A percentile compares a stretch with the other conserved stretches of the same genome.
phyloP scores from a whole-genome alignment of 2,113 vertebrate genomes.

The Cyrtonyx montezumae region DNA sequence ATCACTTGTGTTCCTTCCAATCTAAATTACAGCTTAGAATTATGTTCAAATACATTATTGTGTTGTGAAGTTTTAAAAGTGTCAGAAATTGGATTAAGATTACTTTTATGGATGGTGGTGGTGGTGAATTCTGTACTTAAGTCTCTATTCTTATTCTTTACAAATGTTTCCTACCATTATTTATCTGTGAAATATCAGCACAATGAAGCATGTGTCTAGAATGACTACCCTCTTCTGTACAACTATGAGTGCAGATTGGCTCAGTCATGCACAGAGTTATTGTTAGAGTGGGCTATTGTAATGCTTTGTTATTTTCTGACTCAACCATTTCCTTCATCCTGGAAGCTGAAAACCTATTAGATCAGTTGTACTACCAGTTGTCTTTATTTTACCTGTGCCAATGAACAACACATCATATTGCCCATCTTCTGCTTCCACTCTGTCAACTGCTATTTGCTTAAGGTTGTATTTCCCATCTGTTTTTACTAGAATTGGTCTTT shows the following conservation, averaged over 20 bases:
- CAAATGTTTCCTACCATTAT: neutral
- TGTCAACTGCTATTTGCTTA: conserved; percentile 93
- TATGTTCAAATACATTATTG: neutral
- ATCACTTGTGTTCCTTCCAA: neutral
- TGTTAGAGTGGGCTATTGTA: neutral
- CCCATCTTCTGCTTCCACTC: conserved; percentile 96
- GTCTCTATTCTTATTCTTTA: neutral
- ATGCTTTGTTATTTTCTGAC: neutral
- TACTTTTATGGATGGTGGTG: neutral
- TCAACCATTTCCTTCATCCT: neutral
- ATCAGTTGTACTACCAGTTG: neutral
- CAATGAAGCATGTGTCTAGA: neutral
- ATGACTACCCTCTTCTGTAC: neutral
- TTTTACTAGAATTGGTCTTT: conserved; percentile 89
- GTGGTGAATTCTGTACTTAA: neutral
- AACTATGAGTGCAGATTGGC: neutral
- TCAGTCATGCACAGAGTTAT: neutral
- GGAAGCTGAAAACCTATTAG: neutral
- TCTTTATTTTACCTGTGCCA: conserved; percentile 86
- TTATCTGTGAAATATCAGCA: neutral
- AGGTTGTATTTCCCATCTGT: conserved; percentile 89
- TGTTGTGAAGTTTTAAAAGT: neutral
- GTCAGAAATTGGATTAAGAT: neutral
- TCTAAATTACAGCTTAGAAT: neutral
- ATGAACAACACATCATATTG: conserved; percentile 97